Conservation (phyloP, 2,797 vertebrate genomes). For the Scolopax rusticola region DNA sequence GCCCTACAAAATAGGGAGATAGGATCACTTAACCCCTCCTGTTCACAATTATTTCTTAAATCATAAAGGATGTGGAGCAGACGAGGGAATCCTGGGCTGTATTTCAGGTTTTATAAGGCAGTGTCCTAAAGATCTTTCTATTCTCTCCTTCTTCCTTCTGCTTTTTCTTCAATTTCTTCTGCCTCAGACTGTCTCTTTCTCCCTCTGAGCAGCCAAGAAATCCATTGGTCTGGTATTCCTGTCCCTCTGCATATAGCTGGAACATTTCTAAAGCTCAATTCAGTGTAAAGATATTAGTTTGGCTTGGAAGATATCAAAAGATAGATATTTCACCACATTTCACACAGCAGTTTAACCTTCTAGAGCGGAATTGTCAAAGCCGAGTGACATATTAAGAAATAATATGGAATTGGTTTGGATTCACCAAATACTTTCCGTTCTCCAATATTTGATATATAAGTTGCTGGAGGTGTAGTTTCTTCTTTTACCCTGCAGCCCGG, state of each 20-base stretch:
- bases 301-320: constrained; percentile 4
- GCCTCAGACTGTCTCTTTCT: background rate
- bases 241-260: background rate
- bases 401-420: background rate
- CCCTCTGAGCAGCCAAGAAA: constrained; percentile 23
- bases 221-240: constrained; percentile 9
- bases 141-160: background rate
- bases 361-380: background rate
- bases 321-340: constrained; percentile 25
- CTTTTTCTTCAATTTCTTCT: background rate
- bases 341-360: background rate
- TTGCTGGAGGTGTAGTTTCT: background rate
- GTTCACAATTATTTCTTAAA: background rate
- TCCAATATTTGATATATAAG: background rate
- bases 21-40: background rate
- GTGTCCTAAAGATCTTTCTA: background rate
- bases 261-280: constrained; percentile 26
- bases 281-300: constrained; percentile 13
- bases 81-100: background rate
- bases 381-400: background rate
- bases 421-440: background rate
- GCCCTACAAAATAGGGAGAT: background rate
- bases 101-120: background rate
- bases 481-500: background rate
- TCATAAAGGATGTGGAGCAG: background rate